phyloP scores from a whole-genome alignment of 2,113 vertebrate genomes.

The Pardalotus punctatus region DNA sequence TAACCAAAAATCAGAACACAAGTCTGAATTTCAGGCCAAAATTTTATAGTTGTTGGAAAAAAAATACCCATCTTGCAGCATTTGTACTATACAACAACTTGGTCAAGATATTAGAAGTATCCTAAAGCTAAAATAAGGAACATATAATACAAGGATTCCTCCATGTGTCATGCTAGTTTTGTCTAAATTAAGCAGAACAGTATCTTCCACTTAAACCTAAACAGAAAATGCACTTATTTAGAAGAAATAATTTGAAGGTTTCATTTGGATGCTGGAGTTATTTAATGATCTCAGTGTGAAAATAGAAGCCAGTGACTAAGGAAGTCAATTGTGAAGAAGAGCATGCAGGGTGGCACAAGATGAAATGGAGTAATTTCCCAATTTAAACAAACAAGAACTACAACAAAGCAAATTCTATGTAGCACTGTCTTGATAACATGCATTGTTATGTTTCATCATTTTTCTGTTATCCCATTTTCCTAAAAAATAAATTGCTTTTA shows the following conservation, averaged over 20 bases:
- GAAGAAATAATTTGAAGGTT: not conserved
- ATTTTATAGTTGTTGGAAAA: not conserved
- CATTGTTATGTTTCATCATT: not conserved
- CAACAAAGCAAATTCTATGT: not conserved
- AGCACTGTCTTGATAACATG: not conserved
- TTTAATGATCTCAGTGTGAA: not conserved
- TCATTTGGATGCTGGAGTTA: not conserved
- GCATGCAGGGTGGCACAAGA: not conserved
- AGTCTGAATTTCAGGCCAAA: not conserved
- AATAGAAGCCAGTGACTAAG: not conserved
- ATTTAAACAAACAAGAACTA: not conserved
- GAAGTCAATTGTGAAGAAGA: not conserved
- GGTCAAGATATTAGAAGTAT: not conserved
- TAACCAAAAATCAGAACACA: not conserved
- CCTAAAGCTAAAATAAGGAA: not conserved
- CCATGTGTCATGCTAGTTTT: not conserved
- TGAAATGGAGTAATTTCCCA: not conserved
- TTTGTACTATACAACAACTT: not conserved
- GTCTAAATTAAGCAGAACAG: not conserved
- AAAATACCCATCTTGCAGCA: accelerated
- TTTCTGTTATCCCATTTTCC: not conserved
- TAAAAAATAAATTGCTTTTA: not conserved
- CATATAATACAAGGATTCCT: not conserved
- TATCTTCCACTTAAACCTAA: not conserved
- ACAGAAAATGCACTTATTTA: not conserved